Conservation (phyloP, 2,797 vertebrate genomes). For the Ciconia nigra region DNA sequence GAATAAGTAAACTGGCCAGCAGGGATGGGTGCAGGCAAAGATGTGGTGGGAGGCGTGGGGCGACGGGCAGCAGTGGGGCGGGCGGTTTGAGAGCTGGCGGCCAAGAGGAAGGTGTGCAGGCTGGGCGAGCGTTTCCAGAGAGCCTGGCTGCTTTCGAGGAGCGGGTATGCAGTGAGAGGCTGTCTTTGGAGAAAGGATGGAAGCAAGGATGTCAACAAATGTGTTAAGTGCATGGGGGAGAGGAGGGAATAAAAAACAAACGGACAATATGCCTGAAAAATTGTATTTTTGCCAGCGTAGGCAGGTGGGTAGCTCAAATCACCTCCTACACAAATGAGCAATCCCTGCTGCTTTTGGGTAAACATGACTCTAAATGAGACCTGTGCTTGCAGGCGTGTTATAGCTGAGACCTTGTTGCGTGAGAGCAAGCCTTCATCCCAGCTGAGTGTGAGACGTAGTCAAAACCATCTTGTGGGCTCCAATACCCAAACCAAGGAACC, state of each 20-base stretch:
- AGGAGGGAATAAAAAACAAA: not conserved
- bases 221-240: not conserved
- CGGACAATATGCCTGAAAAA: not conserved
- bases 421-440: not conserved
- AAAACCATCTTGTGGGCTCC: not conserved
- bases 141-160: not conserved
- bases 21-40: not conserved
- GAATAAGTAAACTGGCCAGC: not conserved
- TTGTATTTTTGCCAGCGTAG: not conserved
- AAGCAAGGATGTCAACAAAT: not conserved
- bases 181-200: not conserved
- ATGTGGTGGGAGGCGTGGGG: not conserved
- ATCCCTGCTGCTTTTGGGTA: not conserved
- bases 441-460: rapidly evolving
- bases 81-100: not conserved
- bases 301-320: not conserved
- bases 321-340: not conserved
- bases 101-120: not conserved
- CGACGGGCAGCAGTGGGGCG: rapidly evolving
- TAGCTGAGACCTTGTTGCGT: not conserved
- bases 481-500: not conserved
- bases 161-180: not conserved
- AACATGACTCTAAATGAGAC: not conserved
- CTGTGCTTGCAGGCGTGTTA: not conserved
- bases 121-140: not conserved